A percentile compares a stretch with the other conserved stretches of the same genome.
These are phyloP conservation scores for Telmatochromis sp. DNA, from an alignment of 2,113 vertebrate genomes.

Conservation along the genomic window DNA sequence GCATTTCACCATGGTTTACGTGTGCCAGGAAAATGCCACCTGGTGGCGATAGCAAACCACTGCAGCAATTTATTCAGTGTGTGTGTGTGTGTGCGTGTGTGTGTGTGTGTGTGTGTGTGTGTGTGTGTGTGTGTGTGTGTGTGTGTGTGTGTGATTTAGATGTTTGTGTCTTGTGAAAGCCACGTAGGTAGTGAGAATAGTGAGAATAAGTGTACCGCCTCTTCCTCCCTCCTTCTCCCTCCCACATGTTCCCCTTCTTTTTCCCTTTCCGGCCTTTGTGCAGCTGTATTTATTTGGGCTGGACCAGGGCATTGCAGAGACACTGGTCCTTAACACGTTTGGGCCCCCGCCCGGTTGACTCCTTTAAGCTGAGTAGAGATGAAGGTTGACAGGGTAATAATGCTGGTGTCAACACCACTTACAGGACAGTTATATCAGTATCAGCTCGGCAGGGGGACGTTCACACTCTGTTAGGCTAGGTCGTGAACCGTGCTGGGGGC, in stretches of 20 bases:
- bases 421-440: conserved; percentile 70
- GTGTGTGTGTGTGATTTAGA: neutral
- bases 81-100: neutral
- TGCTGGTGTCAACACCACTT: conserved; percentile 69
- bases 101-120: neutral
- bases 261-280: conserved; percentile 69
- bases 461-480: conserved; percentile 69
- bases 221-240: conserved; percentile 31
- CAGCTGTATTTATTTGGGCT: conserved; percentile 62
- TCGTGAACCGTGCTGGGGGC: conserved; percentile 56
- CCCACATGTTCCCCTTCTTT: conserved; percentile 41
- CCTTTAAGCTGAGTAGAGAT: conserved; percentile 63
- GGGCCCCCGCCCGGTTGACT: conserved; percentile 44
- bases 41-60: conserved; percentile 35
- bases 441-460: conserved; percentile 62
- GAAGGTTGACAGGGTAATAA: conserved; percentile 70
- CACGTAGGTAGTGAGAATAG: conserved; percentile 10
- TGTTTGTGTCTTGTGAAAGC: conserved; percentile 23
- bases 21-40: conserved; percentile 64
- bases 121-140: neutral
- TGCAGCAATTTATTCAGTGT: neutral
- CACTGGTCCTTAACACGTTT: conserved; percentile 39
- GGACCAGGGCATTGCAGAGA: conserved; percentile 33
- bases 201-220: conserved; percentile 5
- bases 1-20: conserved; percentile 48